Evolutionary conservation across 2,888 invertebrate genomes (phyloP).

Genomic region (Limnephilus marmoratus): DNA sequence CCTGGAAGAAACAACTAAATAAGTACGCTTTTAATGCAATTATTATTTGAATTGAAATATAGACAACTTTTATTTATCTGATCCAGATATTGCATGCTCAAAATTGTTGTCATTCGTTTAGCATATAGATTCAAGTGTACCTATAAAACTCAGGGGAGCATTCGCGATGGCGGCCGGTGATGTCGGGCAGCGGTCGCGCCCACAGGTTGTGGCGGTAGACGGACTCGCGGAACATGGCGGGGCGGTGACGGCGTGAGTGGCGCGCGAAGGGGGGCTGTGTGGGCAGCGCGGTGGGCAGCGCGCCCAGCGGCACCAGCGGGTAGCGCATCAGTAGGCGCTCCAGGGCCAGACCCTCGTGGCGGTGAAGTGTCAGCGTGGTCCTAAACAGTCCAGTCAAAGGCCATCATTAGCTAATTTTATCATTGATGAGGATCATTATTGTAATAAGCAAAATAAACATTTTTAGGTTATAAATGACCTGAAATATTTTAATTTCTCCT

Average conservation of each 20-base stretch:
- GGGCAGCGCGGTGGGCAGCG: not conserved
- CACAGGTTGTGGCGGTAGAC: conserved; percentile 88
- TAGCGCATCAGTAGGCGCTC: conserved; percentile 77
- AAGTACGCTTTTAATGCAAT: not conserved
- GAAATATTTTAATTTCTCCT: too few relatives aligned
- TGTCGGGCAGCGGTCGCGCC: conserved; percentile 83
- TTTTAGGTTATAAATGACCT: too few relatives aligned
- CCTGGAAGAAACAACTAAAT: conserved; percentile 73
- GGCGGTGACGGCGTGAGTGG: conserved; percentile 67
- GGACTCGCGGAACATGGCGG: conserved; percentile 79
- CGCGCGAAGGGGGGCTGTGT: not conserved
- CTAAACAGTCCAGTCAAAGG: conserved; percentile 70
- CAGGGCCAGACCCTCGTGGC: conserved; percentile 79
- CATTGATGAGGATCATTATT: not conserved
- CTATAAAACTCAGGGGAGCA: conserved; percentile 86
- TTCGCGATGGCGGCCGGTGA: conserved; percentile 84
- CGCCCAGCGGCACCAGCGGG: conserved; percentile 67
- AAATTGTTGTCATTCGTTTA: not conserved
- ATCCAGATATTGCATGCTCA: not conserved
- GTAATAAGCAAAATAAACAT: not conserved
- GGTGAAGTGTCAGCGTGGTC: conserved; percentile 83
- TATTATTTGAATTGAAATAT: not conserved
- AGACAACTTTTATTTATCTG: not conserved
- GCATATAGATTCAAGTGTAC: conserved; percentile 71
- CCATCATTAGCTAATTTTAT: not conserved